Percentiles rank a stretch among this genome's conserved stretches.
phyloP scores from a whole-genome alignment of 2,888 invertebrate genomes.

The Nemapogon koenigi region DNA sequence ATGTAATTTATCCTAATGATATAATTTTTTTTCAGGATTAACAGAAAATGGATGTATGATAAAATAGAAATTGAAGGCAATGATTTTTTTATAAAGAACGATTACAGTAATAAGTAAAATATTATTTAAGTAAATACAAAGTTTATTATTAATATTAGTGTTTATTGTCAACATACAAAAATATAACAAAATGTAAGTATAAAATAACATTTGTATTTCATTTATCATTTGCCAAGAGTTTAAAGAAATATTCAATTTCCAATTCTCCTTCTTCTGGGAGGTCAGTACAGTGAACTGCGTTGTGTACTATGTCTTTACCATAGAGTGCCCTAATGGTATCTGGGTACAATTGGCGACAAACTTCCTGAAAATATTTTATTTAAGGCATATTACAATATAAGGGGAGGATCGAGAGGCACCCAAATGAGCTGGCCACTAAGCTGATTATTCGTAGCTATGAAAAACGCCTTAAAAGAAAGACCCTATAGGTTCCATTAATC shows the following conservation, averaged over 20 bases:
- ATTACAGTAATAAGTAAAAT: constrained; percentile 39
- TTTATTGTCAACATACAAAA: too few relatives aligned
- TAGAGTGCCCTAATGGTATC: constrained; percentile 82
- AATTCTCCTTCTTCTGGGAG: constrained; percentile 82
- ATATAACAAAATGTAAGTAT: too few relatives aligned
- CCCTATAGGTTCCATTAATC: too few relatives aligned
- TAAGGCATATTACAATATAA: not conserved
- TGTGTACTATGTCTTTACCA: constrained; percentile 79
- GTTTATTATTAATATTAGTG: too few relatives aligned
- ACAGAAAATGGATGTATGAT: constrained; percentile 81
- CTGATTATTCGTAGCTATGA: too few relatives aligned
- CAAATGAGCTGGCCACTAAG: too few relatives aligned
- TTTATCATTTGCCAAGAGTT: constrained; percentile 58
- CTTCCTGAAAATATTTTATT: constrained; percentile 27
- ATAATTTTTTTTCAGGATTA: constrained; percentile 58
- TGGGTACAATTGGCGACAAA: constrained; percentile 74
- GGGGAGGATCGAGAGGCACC: too few relatives aligned
- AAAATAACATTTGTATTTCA: too few relatives aligned
- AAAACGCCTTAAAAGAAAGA: too few relatives aligned
- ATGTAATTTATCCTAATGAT: too few relatives aligned
- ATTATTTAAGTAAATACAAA: too few relatives aligned
- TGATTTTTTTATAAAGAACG: constrained; percentile 68
- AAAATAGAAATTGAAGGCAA: constrained; percentile 81
- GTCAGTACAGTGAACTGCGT: constrained; percentile 94
- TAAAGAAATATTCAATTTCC: constrained; percentile 83